Base-by-base conservation (phyloP, 2,113 vertebrate species). In the Passer domesticus region DNA sequence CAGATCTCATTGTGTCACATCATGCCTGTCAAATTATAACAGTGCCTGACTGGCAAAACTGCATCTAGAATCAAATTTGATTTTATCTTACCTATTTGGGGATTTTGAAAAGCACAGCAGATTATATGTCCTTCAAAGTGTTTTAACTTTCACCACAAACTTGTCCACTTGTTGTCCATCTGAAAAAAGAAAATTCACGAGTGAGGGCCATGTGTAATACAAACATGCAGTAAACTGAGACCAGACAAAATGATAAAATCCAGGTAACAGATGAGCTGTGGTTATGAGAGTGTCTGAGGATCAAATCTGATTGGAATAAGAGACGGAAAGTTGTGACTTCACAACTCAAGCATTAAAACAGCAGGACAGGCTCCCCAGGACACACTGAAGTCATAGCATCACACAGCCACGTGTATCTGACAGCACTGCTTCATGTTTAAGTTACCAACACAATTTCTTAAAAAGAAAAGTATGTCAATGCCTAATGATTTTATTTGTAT, bases 31-130 rank as follows among this genome's bases (percentile, higher is more conserved):
- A 44, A 37, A 72, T 82, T 83, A 70, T 97, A 93, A 94, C 25
- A 5, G 37, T 52, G 13, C 82, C 55, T 92, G 97, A 96, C 95
- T 89, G 76, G 62, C 41, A 68, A 59, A 67, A 86, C 60, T 85
- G 43, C 37, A 43, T 52, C 55, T 41, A 60, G 33, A 55, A 78
- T n/a, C 72, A 97, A 96, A 98, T 95, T 86, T 63, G 80, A 97
- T 98, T 97, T 58, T 72, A 68, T 75, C 74, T 81, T 91, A 77
- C n/a, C 74, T 85, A 5, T 76, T 84, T 60, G 73, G 23, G 44
- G 59, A 69, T 92, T 97, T 96, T 90, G 91, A 93, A 96, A 93
- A 97, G 85, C 95, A 97, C 96, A 97, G 95, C 95, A 97, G 78
- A 97, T 97, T 92, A 15, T 31, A 6, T 3, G 83, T 49, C 95